phyloP scores from a whole-genome alignment of 2,797 vertebrate species.

The Acropternis orthonyx region DNA sequence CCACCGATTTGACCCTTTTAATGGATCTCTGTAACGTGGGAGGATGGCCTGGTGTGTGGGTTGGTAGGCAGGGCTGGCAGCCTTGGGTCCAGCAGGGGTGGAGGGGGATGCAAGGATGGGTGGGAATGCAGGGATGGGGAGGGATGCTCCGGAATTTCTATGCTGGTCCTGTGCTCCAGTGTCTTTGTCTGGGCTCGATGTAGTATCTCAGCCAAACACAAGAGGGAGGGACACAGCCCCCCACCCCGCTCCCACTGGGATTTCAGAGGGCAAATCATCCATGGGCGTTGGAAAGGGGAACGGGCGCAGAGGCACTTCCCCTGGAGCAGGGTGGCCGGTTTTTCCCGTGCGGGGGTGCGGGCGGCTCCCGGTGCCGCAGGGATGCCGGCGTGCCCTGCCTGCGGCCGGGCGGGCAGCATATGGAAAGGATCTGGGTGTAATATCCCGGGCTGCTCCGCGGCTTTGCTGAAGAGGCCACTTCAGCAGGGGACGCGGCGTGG shows the following conservation, averaged over 20 bases:
- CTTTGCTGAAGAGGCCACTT: conserved; percentile 70
- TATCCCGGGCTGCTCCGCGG: conserved; percentile 45
- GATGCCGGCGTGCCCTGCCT: not conserved
- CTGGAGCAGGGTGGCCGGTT: fast-evolving
- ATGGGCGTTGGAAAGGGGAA: not conserved
- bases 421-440: conserved; percentile 58
- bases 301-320: fast-evolving
- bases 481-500: conserved; percentile 52
- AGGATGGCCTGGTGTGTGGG: fast-evolving
- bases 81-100: not conserved
- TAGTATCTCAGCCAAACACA: not conserved
- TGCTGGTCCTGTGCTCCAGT: not conserved
- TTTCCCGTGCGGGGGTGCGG: fast-evolving
- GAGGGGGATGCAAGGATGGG: not conserved
- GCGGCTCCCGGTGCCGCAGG: not conserved
- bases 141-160: not conserved
- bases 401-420: conserved; percentile 4
- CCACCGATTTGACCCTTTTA: fast-evolving
- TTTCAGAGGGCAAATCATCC: fast-evolving
- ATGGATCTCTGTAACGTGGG: not conserved
- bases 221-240: not conserved
- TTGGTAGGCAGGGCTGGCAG: not conserved
- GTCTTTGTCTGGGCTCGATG: conserved; percentile 38
- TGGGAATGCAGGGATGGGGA: not conserved
- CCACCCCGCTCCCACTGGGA: not conserved